Base-by-base conservation (phyloP, 2,888 invertebrate genomes). In the Drosophila fulvimacula region DNA sequence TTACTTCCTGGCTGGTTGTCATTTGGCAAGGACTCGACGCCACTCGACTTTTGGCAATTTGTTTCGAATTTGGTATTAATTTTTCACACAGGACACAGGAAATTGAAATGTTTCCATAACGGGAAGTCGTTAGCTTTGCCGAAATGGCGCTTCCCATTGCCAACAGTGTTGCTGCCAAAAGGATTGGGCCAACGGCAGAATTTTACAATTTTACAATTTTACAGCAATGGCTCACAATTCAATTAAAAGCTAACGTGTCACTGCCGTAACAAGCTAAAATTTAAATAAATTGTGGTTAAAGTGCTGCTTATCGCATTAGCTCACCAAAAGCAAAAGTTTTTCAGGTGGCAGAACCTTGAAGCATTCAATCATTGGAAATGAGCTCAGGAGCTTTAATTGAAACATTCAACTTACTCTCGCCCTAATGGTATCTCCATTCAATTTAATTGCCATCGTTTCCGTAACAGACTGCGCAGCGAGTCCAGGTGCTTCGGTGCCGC, bases 31-130 rank as follows among this genome's bases (percentile, higher is more conserved):
- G 15, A 30, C 19, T 49, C 62, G 39, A 27, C 42, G n/a, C 41
- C 32, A 61, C 59, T 65, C 19, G 69, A 61, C 74, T 71, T 63
- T 77, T 72, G 72, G 75, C 88, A 85, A 85, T 89, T 85, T 89
- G 85, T 76, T 87, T 68, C 79, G 51, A 79, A 81, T 85, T 85
- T 81, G 78, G 76, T 81, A 89, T 87, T 89, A 87, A 89, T 85
- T 87, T 85, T 85, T 79, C 79, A 81, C 69, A 88, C 79, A 69
- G 87, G 64, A 82, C 81, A 80, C 67, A 73, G 89, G 84, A 85
- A 85, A 85, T 89, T 89, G 84, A 87, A 85, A 85, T 89, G 88
- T 83, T 84, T 59, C 88, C 81, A 89, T 87, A 85, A 76, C 82
- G 89, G 89, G 79, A 81, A 71, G 75, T 86, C 73, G 88, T 87